These are phyloP conservation scores for Rhinichthys osculus DNA, from an alignment of 2,797 vertebrate species.

Conservation along the genomic window DNA sequence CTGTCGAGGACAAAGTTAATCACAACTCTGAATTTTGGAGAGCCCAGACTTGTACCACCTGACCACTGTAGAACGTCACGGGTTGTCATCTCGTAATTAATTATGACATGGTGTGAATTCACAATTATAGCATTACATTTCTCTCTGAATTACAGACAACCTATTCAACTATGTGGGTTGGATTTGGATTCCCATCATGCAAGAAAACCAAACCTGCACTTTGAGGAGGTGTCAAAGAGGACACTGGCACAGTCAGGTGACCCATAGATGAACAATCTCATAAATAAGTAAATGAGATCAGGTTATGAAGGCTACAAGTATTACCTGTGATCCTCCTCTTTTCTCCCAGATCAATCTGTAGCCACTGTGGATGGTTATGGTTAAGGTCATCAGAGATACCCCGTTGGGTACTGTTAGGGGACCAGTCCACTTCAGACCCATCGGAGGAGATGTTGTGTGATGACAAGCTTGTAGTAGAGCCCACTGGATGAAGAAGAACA, in stretches of 20 bases:
- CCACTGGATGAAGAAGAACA: conserved; percentile 71
- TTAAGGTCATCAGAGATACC: conserved; percentile 60
- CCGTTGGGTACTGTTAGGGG: conserved; percentile 72
- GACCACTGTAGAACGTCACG: background rate
- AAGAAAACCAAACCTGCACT: conserved; percentile 5
- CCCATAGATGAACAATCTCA: background rate
- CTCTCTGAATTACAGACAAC: background rate
- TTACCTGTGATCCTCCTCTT: conserved; percentile 85
- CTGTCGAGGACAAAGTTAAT: too few relatives aligned
- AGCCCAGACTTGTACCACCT: too few relatives aligned
- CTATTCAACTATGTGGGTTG: background rate
- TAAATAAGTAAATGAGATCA: background rate
- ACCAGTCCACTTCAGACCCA: conserved; percentile 71
- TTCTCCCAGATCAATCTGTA: conserved; percentile 85
- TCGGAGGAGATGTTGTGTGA: conserved; percentile 72
- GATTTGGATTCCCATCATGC: background rate
- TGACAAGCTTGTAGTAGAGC: conserved; percentile 74
- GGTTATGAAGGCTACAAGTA: background rate
- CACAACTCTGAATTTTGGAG: too few relatives aligned
- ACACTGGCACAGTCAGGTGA: background rate
- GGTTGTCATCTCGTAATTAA: background rate
- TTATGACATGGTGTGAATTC: too few relatives aligned
- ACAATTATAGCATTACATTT: background rate
- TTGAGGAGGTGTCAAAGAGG: background rate
- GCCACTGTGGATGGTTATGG: conserved; percentile 73